Evolutionary conservation across 2,797 vertebrate genomes (phyloP).

Genomic region (Synaphobranchus kaupii): DNA sequence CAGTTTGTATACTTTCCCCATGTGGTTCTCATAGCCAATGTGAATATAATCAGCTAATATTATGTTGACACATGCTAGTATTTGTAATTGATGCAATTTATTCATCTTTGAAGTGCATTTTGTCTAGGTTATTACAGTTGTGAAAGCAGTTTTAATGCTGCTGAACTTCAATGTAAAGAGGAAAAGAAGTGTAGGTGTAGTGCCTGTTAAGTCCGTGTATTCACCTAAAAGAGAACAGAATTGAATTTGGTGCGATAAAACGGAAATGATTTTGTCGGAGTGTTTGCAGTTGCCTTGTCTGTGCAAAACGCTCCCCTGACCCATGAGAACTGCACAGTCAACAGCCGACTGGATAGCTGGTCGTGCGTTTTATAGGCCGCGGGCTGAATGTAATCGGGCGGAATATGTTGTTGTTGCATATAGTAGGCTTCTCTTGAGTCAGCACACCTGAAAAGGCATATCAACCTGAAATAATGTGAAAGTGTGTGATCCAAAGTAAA

Average conservation of each 20-base stretch:
- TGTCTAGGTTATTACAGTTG: no score
- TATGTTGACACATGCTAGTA: no score
- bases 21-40: neutral
- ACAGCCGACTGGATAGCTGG: neutral
- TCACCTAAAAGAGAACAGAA: neutral
- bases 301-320: neutral
- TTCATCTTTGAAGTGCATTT: no score
- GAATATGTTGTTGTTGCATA: neutral
- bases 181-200: neutral
- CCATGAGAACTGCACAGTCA: neutral
- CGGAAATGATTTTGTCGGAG: neutral
- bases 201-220: neutral
- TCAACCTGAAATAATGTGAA: no score
- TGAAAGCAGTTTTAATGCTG: neutral
- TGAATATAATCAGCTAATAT: no score
- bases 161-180: neutral
- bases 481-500: no score
- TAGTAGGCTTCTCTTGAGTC: no score
- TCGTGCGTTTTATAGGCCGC: neutral
- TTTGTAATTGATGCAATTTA: no score
- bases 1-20: neutral
- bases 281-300: neutral
- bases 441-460: no score
- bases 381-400: neutral
- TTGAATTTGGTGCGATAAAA: neutral